phyloP scores from a whole-genome alignment of 2,888 invertebrate species.

The Drosophila setosimentum region DNA sequence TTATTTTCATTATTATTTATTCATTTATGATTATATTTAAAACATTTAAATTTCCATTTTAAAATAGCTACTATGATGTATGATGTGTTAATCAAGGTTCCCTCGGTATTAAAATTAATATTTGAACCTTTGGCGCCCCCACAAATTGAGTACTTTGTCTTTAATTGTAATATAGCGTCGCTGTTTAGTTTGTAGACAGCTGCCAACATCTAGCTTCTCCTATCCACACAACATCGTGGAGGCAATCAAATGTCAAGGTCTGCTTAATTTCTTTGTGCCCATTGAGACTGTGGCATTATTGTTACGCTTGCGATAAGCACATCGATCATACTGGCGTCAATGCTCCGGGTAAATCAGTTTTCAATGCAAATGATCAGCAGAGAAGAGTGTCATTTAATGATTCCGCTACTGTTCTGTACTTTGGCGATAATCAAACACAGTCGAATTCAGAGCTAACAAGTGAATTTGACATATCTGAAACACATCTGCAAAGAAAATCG shows the following conservation, averaged over 20 bases:
- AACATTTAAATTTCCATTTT: background rate
- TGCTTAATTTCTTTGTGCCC: constrained; percentile 37
- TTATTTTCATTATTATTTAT: no score
- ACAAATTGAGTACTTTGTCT: constrained; percentile 29
- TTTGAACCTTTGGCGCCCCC: constrained; percentile 24
- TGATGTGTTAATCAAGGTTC: constrained; percentile 6
- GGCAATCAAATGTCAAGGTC: constrained; percentile 54
- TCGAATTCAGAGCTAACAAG: background rate
- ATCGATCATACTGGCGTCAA: background rate
- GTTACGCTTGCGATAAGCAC: constrained; percentile 60
- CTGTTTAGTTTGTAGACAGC: constrained; percentile 62
- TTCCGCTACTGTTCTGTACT: constrained; percentile 7
- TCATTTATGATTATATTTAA: background rate
- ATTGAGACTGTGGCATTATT: constrained; percentile 29
- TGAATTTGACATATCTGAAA: background rate
- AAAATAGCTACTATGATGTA: background rate
- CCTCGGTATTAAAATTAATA: constrained; percentile 47
- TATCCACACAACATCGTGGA: constrained; percentile 47
- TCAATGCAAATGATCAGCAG: constrained; percentile 7
- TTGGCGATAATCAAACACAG: background rate
- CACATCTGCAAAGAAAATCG: background rate
- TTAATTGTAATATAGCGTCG: constrained; percentile 56
- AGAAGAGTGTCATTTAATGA: constrained; percentile 15
- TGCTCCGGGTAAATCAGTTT: background rate
- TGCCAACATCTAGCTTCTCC: constrained; percentile 36